These are phyloP conservation scores for Amaurobius ferox DNA, from an alignment of 2,888 invertebrate species.

Conservation along the genomic window DNA sequence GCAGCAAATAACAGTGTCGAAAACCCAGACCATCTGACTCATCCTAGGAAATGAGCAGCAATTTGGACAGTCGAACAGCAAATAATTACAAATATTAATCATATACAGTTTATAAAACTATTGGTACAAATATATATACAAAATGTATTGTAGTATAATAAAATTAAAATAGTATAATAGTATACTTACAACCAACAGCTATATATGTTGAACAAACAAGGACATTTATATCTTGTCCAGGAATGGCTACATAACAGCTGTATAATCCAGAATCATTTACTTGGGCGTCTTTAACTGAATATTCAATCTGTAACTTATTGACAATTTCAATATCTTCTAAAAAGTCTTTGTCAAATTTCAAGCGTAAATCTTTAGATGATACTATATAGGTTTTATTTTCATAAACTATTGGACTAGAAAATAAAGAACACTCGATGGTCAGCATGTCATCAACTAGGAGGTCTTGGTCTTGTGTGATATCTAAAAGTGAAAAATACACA, in stretches of 20 bases:
- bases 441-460: constrained; percentile 24
- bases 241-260: constrained; percentile 41
- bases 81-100: too few relatives aligned
- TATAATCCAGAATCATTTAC: constrained; percentile 54
- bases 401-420: not conserved
- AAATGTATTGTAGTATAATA: not conserved
- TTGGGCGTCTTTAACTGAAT: constrained; percentile 26
- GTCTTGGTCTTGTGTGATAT: constrained; percentile 36
- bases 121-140: too few relatives aligned
- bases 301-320: constrained; percentile 25
- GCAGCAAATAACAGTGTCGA: too few relatives aligned
- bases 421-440: constrained; percentile 21
- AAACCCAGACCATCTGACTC: too few relatives aligned
- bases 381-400: constrained; percentile 3
- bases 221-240: constrained; percentile 3
- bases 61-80: too few relatives aligned
- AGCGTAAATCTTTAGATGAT: constrained; percentile 14
- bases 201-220: constrained; percentile 52
- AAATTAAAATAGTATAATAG: not conserved
- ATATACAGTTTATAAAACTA: too few relatives aligned
- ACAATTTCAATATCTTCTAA: not conserved
- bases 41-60: too few relatives aligned
- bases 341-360: not conserved
- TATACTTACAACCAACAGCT: constrained; percentile 69
- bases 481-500: constrained; percentile 31